phyloP scores from a whole-genome alignment of 2,888 invertebrate species.

The Conus canariensis region DNA sequence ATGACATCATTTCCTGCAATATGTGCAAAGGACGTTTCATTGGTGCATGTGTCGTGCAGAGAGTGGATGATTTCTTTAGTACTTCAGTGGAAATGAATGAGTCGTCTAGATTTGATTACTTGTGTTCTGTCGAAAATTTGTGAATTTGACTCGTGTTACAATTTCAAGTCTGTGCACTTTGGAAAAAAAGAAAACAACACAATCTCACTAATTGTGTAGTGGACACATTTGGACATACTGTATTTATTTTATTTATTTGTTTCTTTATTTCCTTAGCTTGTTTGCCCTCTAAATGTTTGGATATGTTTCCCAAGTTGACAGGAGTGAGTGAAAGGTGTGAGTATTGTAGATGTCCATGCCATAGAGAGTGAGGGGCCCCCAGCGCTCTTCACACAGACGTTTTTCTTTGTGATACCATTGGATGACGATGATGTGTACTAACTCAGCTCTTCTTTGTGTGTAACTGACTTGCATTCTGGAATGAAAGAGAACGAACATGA shows the following conservation, averaged over 20 bases:
- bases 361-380: neutral
- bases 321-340: conserved; percentile 1
- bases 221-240: neutral
- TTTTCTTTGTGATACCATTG: conserved; percentile 21
- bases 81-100: neutral
- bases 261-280: neutral
- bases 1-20: neutral
- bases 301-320: neutral
- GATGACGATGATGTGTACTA: neutral
- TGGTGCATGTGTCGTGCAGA: neutral
- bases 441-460: neutral
- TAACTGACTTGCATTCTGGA: conserved; percentile 15
- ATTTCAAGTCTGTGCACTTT: neutral
- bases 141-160: neutral
- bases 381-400: neutral
- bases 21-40: neutral
- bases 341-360: neutral
- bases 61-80: neutral
- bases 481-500: neutral
- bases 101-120: neutral
- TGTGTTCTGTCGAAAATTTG: neutral
- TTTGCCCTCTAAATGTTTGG: neutral
- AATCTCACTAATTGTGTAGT: neutral
- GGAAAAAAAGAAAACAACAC: too few relatives aligned
- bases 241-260: neutral